These are phyloP conservation scores for Hippocampus barbouri DNA, from an alignment of 2,113 vertebrate species.

Conservation along the genomic window DNA sequence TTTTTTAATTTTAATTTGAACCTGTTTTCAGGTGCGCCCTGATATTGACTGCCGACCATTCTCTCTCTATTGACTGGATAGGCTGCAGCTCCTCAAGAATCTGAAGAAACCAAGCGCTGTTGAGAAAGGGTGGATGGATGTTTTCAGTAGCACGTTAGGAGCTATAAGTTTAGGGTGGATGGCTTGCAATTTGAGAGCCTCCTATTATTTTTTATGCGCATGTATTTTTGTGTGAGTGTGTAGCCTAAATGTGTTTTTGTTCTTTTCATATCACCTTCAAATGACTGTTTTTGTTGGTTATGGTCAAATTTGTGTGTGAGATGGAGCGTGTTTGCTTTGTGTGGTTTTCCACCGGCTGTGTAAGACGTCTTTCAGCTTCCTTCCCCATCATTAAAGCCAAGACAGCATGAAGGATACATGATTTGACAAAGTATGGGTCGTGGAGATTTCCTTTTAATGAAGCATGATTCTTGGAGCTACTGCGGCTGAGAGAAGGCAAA, in stretches of 20 bases:
- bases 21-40: background rate
- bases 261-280: conserved; percentile 26
- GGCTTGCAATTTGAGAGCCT: conserved; percentile 17
- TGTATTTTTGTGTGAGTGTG: conserved; percentile 4
- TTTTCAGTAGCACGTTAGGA: conserved; percentile 11
- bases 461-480: background rate
- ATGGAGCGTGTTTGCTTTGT: conserved; percentile 48
- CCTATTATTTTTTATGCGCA: conserved; percentile 21
- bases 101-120: background rate
- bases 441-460: background rate
- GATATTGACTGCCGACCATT: background rate
- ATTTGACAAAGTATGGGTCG: background rate
- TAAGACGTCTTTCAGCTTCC: conserved; percentile 37
- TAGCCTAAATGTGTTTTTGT: conserved; percentile 8
- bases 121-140: background rate
- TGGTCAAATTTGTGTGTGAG: conserved; percentile 35
- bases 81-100: too few relatives aligned
- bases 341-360: conserved; percentile 51
- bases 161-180: conserved; percentile 12
- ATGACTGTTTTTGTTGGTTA: conserved; percentile 42
- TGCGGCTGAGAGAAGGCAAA: too few relatives aligned
- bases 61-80: too few relatives aligned
- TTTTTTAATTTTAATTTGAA: conserved; percentile 17
- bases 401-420: background rate
- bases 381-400: conserved; percentile 22